phyloP scores from a whole-genome alignment of 1,140 invertebrate genomes.

The Rhyzopertha dominica region DNA sequence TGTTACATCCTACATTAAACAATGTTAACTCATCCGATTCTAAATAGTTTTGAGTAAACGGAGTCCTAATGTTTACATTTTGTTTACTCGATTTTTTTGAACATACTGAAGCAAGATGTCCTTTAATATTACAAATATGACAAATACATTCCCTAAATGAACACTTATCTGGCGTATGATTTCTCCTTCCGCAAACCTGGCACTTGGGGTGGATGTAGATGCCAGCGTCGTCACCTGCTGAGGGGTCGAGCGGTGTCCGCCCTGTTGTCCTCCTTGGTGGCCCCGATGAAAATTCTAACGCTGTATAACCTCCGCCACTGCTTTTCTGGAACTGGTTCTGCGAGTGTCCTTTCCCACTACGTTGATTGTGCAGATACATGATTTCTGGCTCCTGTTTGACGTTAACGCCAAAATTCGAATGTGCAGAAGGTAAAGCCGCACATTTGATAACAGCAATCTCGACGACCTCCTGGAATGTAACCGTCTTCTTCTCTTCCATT shows the following conservation, averaged over 20 bases:
- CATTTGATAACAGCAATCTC: neutral
- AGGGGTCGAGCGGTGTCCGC: too few relatives aligned
- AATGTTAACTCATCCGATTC: constrained; percentile 5
- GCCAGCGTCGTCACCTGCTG: too few relatives aligned
- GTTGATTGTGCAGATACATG: neutral
- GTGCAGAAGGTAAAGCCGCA: neutral
- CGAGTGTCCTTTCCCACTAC: constrained; percentile 1
- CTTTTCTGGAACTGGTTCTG: too few relatives aligned
- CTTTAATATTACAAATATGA: constrained; percentile 2
- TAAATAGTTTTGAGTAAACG: constrained; percentile 5
- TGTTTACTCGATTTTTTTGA: constrained; percentile 6
- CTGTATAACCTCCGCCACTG: too few relatives aligned
- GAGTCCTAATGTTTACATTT: neutral
- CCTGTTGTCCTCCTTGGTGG: neutral
- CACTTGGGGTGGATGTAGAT: too few relatives aligned
- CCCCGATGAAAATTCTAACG: neutral
- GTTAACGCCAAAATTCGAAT: too few relatives aligned
- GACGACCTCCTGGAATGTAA: neutral
- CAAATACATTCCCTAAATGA: neutral
- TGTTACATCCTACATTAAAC: constrained; percentile 1
- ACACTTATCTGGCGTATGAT: neutral
- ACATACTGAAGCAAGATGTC: constrained; percentile 2
- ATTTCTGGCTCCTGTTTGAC: neutral
- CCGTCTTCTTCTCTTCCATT: neutral
- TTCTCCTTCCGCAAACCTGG: too few relatives aligned